Percentiles rank a stretch among this genome's conserved stretches.
Conservation (phyloP, 1,140 invertebrate species). For the Dinoponera quadriceps region DNA sequence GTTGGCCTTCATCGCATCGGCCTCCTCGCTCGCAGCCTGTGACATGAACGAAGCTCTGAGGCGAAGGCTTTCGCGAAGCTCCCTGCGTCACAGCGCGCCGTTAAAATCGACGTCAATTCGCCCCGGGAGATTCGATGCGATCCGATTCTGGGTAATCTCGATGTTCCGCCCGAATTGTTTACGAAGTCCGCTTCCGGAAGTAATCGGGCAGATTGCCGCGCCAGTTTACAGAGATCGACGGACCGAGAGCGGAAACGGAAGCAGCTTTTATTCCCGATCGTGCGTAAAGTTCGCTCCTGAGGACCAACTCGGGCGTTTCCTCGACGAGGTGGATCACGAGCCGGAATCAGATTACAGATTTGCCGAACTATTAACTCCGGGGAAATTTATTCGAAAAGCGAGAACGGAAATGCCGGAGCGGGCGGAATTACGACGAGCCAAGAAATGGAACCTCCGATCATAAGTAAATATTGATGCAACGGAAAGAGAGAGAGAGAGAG, state of each 20-base stretch:
- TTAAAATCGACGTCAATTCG: neutral
- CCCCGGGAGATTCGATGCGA: neutral
- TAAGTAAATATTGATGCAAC: conserved; percentile 24
- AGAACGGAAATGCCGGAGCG: neutral
- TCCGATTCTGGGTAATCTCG: neutral
- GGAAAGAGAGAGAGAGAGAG: neutral
- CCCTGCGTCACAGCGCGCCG: neutral
- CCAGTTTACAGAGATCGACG: conserved; percentile 28
- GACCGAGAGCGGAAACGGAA: conserved; percentile 1
- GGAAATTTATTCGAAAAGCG: conserved; percentile 30
- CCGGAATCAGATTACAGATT: neutral
- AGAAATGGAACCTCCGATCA: conserved; percentile 11
- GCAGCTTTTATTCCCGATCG: conserved; percentile 19
- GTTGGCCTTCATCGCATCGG: conserved; percentile 76
- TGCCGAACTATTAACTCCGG: conserved; percentile 16
- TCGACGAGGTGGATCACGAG: neutral
- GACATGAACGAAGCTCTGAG: conserved; percentile 45
- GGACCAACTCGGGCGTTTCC: neutral
- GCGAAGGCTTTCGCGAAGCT: conserved; percentile 14
- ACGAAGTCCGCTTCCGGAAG: neutral
- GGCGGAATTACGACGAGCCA: neutral
- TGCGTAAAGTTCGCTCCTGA: neutral
- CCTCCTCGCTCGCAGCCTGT: conserved; percentile 42
- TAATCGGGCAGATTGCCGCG: neutral
- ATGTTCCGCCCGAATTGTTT: neutral